Conservation (phyloP, 2,888 invertebrate species). For the Oscheius sp. region DNA sequence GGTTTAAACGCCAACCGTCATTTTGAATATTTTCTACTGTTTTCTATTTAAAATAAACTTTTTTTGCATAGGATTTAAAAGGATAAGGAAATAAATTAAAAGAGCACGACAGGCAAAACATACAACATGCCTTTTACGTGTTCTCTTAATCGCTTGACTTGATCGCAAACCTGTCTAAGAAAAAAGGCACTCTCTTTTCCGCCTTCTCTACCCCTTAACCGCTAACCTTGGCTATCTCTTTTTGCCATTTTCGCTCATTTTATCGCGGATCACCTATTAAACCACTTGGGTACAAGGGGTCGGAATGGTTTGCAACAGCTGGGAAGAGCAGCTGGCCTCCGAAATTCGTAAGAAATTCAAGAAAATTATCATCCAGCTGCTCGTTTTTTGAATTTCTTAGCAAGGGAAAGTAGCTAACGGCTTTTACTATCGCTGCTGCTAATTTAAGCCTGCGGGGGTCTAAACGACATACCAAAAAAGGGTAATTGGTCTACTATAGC, state of each 20-base stretch:
- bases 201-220: slow-evolving; percentile 10
- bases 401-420: no score
- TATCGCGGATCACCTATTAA: slow-evolving; percentile 12
- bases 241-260: slow-evolving; percentile 5
- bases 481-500: neutral
- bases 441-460: no score
- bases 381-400: no score
- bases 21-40: neutral
- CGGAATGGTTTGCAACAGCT: no score
- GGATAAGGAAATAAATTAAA: neutral
- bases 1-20: neutral
- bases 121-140: slow-evolving; percentile 5
- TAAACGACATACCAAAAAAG: no score
- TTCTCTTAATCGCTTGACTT: slow-evolving; percentile 16
- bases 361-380: no score
- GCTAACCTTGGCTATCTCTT: slow-evolving; percentile 25
- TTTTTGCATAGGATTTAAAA: neutral
- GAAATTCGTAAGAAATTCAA: no score
- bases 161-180: slow-evolving; percentile 28
- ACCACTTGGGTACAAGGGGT: neutral
- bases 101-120: neutral
- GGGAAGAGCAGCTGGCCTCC: no score
- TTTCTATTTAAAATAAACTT: neutral
- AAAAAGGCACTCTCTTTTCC: slow-evolving; percentile 11
- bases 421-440: no score